Conservation (phyloP, 1,140 invertebrate genomes). For the Philotrypesis tridentata region DNA sequence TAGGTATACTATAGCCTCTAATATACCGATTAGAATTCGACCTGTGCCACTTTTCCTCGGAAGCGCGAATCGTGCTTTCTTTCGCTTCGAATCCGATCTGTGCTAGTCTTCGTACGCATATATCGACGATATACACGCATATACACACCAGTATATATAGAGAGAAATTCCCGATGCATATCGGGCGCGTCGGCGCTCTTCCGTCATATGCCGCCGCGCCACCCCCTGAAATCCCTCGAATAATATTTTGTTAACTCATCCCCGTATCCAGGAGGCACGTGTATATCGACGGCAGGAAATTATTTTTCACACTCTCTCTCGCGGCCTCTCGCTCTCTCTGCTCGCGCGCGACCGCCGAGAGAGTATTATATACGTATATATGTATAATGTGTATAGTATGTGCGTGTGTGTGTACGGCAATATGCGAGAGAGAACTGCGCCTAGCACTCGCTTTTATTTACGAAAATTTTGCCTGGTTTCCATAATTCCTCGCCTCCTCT, state of each 20-base stretch:
- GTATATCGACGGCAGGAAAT: constrained; percentile 69
- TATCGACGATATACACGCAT: no score
- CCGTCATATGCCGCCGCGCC: neutral
- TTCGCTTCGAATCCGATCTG: no score
- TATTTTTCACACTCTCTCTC: constrained; percentile 68
- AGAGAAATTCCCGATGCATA: constrained; percentile 34
- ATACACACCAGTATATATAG: no score
- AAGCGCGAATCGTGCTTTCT: no score
- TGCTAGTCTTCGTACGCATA: no score
- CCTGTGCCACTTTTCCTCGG: no score
- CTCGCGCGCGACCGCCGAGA: neutral
- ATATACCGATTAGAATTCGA: no score
- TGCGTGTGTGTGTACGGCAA: neutral
- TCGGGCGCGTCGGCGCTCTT: no score
- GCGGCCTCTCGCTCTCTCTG: no score
- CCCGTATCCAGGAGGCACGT: constrained; percentile 59
- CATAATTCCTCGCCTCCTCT: constrained; percentile 7
- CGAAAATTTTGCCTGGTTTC: constrained; percentile 1
- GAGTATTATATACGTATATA: neutral
- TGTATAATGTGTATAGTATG: no score
- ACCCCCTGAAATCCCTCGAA: constrained; percentile 64
- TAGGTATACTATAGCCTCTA: no score
- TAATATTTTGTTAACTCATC: constrained; percentile 71
- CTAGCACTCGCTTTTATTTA: neutral
- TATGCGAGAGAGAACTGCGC: neutral